These are phyloP conservation scores for Anguilla rostrata DNA, from an alignment of 2,113 vertebrate genomes.

Conservation along the genomic window DNA sequence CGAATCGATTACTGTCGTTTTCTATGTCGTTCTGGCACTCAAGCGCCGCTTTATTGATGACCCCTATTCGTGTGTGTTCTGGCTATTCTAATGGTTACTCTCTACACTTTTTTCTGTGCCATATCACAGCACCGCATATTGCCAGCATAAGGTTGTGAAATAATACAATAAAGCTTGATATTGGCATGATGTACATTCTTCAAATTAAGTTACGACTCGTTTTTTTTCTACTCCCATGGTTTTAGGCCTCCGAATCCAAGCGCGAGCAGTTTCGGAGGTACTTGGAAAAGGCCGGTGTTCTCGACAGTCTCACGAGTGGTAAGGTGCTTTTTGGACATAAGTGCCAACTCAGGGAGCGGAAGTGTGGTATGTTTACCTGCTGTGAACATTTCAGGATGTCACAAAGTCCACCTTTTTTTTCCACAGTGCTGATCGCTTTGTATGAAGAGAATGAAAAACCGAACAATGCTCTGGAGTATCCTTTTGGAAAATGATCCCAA, in stretches of 20 bases:
- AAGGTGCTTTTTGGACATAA: constrained; percentile 19
- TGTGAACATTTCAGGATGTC: background rate
- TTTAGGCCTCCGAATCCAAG: constrained; percentile 85
- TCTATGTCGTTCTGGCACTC: too few relatives aligned
- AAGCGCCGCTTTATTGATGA: too few relatives aligned
- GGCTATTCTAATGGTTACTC: too few relatives aligned
- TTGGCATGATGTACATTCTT: too few relatives aligned
- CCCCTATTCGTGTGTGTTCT: too few relatives aligned
- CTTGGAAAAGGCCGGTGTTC: constrained; percentile 88
- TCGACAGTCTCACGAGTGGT: constrained; percentile 91
- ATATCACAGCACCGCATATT: too few relatives aligned
- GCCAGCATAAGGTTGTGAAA: too few relatives aligned
- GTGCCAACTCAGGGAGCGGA: background rate
- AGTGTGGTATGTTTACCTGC: background rate
- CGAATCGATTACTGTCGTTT: too few relatives aligned
- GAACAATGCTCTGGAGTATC: constrained; percentile 94
- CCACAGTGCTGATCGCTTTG: constrained; percentile 86
- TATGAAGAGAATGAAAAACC: constrained; percentile 95
- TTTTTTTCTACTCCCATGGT: background rate
- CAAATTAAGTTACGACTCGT: too few relatives aligned
- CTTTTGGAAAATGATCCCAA: constrained; percentile 61
- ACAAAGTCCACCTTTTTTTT: constrained; percentile 33
- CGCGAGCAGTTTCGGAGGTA: constrained; percentile 93
- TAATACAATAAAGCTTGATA: too few relatives aligned
- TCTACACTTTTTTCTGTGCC: too few relatives aligned